Evolutionary conservation across 1,140 invertebrate genomes (phyloP), one percentile per base, ranked within the genome.

Genomic region (Drosophila melanica): DNA sequence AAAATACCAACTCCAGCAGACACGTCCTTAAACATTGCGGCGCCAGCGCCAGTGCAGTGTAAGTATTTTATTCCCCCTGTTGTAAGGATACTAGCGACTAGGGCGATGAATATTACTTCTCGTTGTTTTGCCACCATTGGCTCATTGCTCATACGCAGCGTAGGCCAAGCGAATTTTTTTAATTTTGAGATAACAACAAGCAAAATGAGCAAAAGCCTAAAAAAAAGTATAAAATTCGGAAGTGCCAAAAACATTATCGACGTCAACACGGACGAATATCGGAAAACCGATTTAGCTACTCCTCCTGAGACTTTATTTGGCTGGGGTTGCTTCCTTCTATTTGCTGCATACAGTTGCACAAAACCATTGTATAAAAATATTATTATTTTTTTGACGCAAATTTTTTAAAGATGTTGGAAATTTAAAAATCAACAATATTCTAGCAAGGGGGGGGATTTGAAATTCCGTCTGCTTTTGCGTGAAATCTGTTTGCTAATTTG

Each of bases 401-500:
- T 62, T 35, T 60, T 14, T 53, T 4, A n/a, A 27, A 47, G 47
- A 58, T 55, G 68, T 77, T 77, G 75, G 66, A 75, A 86, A 86
- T 81, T 81, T 75, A 70, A 84, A 82, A 84, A 84, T 64, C 60
- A 77, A 62, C 63, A 55, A 78, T 77, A 85, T 75, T 75, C 53
- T 62, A 50, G 20, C 30, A 50, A 62, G 14, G 42, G 11, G 30
- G 6, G 55, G 20, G 42, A 16, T 35, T 39, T 10, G 14, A 37
- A 57, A 42, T 27, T 44, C 65, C 33, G 67, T 39, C 63, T 62
- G 64, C 58, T 59, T 60, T 68, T 81, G 55, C 50, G 77, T 75
- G 72, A 79, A 82, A 74, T 89, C 59, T 69, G 55, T 89, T 89
- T 71, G 84, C 84, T 89, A 87, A 89, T 87, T 87, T 87, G 84